Conservation (phyloP, 1,140 invertebrate species). For the Acromyrmex echinatior region DNA sequence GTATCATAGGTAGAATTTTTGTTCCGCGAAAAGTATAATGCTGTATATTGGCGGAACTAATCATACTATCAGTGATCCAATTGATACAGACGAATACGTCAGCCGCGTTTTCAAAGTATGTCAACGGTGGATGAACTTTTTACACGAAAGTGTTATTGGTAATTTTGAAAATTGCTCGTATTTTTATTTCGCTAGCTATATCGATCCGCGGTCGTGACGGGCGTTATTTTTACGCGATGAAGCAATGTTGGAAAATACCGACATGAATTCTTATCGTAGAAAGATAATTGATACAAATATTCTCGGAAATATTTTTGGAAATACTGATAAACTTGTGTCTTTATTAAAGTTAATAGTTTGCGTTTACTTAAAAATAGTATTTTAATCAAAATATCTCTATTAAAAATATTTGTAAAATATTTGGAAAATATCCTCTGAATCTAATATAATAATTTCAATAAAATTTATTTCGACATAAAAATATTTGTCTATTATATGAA, state of each 20-base stretch:
- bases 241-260: conserved; percentile 27
- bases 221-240: conserved; percentile 52
- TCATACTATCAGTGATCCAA: conserved; percentile 53
- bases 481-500: neutral
- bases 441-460: neutral
- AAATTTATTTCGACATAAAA: neutral
- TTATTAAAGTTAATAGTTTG: neutral
- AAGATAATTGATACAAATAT: neutral
- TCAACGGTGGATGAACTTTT: conserved; percentile 57
- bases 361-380: neutral
- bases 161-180: conserved; percentile 64
- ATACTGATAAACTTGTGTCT: neutral
- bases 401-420: neutral
- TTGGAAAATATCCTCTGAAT: neutral
- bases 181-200: conserved; percentile 58
- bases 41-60: conserved; percentile 17
- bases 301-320: neutral
- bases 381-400: conserved; percentile 2
- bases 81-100: conserved; percentile 44
- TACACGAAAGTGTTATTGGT: conserved; percentile 61
- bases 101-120: conserved; percentile 51
- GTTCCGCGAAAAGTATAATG: conserved; percentile 49
- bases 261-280: conserved; percentile 34
- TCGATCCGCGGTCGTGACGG: conserved; percentile 50
- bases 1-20: conserved; percentile 16